Evolutionary conservation across 2,113 vertebrate species (phyloP), one percentile per base, ranked within the genome.

Genomic region (Falcunculus frontatus): DNA sequence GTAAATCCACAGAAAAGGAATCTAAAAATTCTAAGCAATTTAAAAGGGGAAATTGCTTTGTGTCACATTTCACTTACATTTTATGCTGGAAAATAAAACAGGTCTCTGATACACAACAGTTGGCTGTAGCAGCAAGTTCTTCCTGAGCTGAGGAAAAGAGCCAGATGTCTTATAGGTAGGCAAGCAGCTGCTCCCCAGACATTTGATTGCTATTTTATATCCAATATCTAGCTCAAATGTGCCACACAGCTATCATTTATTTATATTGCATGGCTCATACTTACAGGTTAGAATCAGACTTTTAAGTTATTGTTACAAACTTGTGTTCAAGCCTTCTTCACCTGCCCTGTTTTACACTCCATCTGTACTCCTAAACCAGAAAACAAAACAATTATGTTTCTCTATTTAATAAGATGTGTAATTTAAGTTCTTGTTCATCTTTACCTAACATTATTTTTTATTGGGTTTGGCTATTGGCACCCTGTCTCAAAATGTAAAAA

Each of bases 181-280:
- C 55, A 94, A 82, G 63, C 94, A 95, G 94, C 90, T 97, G 93
- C 80, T 89, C 93, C 95, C 72, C 93, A 95, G 91, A n/a, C 83
- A 88, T 86, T 95, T 93, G 62, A 94, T 88, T 95, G 90, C 42
- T 80, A 11, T 88, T 95, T 94, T 92, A 77, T 88, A 85, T 60
- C 55, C 84, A 80, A 59, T 93, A 91, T 50, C 55, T 55, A 65
- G 35, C 42, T 75, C 46, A 84, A 92, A 76, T 79, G 32, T 89
- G 64, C 70, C 84, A 95, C 75, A 26, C 10, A 52, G 47, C 52
- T 83, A 76, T 79, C 59, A 73, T 74, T 88, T 89, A 84, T 95
- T 84, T 86, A 46, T 76, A 79, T 86, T 9, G 1, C 55, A 16
- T 85, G 63, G 65, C 42, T 87, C 27, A 56, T 84, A 56, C 60